Evolutionary conservation across 2,113 vertebrate species (phyloP), one percentile per base, ranked within the genome.

Genomic region (Gallinago media): DNA sequence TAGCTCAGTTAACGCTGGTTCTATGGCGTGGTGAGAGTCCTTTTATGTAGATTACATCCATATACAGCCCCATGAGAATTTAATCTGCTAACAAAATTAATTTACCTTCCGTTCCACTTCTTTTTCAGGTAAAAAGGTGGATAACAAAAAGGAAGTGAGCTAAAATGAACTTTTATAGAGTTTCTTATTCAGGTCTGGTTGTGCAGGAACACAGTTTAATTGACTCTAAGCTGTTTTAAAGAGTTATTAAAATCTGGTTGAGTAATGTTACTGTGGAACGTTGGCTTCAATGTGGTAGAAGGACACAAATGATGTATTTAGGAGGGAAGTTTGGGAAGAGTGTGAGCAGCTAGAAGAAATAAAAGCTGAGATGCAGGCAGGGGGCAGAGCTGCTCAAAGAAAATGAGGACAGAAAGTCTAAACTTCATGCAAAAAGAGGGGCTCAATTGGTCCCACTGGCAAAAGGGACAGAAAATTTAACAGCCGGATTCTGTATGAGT

Each of bases 341-440:
- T 55, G 44, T 59, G 26, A 92, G 63, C 36, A 88, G 59, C 85
- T 80, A 75, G 74, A 89, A 92, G 58, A 92, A 91, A 92, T 91
- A 89, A 89, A 96, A 94, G 61, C 88, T 85, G 86, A 96, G 66
- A 95, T 0, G 4, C 95, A 97, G 89, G 91, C 92, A 96, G 95
- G 92, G 95, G 96, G 94, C 95, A 96, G 95, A 96, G 92, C 96
- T 96, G 94, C 56, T 94, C 92, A 97, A 95, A 96, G 92, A 96
- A 96, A 94, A 91, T 68, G 58, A 92, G 78, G 85, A 95, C 79
- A 86, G 83, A 85, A 94, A 79, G 58, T 61, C 72, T 92, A 50
- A 95, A 83, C 80, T 91, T 85, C 27, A 8, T 81, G 68, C 63
- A 92, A n/a, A 87, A 95, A 94, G 59, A 61, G 61, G 81, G 79